Evolutionary conservation across 2,797 vertebrate species (phyloP).

Genomic region (Crocodylus rhombifer): DNA sequence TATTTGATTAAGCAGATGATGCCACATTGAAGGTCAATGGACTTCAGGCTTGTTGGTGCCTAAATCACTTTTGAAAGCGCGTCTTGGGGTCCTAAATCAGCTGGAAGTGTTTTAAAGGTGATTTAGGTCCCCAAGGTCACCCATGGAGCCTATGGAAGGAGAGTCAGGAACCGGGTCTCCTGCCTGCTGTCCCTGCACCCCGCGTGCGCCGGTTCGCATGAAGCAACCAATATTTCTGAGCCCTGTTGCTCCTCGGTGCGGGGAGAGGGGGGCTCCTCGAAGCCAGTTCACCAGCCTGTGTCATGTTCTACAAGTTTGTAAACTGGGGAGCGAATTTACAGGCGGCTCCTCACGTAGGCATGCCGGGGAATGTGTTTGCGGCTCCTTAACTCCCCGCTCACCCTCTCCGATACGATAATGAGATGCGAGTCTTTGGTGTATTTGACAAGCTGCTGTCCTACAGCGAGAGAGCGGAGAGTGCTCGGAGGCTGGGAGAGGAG

Average conservation of each 20-base stretch:
- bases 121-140: background rate
- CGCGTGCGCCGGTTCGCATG: fast-evolving
- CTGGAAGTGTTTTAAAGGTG: background rate
- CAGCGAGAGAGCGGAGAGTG: slow-evolving; percentile 52
- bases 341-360: background rate
- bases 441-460: slow-evolving; percentile 78
- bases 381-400: slow-evolving; percentile 31
- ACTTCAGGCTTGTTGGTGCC: background rate
- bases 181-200: no score
- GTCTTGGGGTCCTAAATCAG: background rate
- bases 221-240: background rate
- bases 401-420: slow-evolving; percentile 72
- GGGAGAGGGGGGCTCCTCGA: background rate
- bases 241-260: fast-evolving
- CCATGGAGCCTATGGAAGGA: fast-evolving
- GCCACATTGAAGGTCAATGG: fast-evolving
- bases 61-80: background rate
- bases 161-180: background rate
- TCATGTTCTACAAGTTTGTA: slow-evolving; percentile 34
- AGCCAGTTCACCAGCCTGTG: background rate
- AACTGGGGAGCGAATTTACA: background rate
- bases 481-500: slow-evolving; percentile 77
- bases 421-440: slow-evolving; percentile 71
- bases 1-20: fast-evolving
- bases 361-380: background rate